Percentiles rank a stretch among this genome's conserved stretches.
Evolutionary conservation across 2,888 invertebrate species (phyloP).

Genomic region (Euplexia lucipara): DNA sequence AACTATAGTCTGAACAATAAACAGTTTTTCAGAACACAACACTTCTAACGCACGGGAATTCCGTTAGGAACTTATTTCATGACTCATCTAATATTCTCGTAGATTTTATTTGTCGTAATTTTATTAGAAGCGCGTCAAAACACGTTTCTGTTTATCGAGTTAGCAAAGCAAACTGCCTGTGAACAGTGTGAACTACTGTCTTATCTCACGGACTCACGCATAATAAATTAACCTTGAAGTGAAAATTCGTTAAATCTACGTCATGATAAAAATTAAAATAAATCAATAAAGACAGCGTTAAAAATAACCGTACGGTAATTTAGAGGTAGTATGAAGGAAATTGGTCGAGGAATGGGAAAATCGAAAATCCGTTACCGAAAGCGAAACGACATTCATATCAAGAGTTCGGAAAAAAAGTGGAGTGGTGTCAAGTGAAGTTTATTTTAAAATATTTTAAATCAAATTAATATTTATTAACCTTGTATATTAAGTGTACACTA

Average conservation of each 20-base stretch:
- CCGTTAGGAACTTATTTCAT: slow-evolving; percentile 31
- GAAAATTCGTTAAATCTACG: not conserved
- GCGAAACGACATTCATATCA: slow-evolving; percentile 10
- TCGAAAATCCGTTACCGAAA: slow-evolving; percentile 7
- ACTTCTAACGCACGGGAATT: slow-evolving; percentile 25
- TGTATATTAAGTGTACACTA: no score
- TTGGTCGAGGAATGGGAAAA: slow-evolving; percentile 9
- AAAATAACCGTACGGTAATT: no score
- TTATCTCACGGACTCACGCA: no score
- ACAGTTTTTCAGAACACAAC: not conserved
- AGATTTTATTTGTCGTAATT: slow-evolving; percentile 11
- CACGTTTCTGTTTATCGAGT: not conserved
- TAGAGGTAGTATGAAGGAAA: not conserved
- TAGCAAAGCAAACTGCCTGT: slow-evolving; percentile 6
- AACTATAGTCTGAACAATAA: not conserved
- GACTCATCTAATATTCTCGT: slow-evolving; percentile 41
- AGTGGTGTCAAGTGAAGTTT: not conserved
- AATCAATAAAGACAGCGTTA: slow-evolving; percentile 17
- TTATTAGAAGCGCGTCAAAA: slow-evolving; percentile 11
- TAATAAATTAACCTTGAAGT: slow-evolving; percentile 22
- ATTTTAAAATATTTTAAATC: no score
- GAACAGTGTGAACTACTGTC: not conserved
- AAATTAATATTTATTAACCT: no score
- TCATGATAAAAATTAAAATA: slow-evolving; percentile 2
- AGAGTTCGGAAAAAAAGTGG: slow-evolving; percentile 26